phyloP scores from a whole-genome alignment of 2,113 vertebrate species.

The Epinephelus fuscoguttatus region DNA sequence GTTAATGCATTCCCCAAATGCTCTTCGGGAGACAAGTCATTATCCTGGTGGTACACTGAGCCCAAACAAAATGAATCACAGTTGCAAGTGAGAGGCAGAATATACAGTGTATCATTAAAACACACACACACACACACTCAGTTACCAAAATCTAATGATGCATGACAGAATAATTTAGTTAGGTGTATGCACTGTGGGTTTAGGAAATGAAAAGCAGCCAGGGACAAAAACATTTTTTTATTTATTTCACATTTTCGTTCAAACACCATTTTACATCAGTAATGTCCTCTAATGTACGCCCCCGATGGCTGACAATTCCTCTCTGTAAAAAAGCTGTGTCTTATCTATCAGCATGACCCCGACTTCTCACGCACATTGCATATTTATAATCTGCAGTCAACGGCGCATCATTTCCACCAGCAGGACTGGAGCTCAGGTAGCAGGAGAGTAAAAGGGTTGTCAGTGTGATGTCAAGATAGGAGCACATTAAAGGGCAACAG shows the following conservation, averaged over 20 bases:
- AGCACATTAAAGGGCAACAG: conserved; percentile 42
- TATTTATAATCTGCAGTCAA: conserved; percentile 28
- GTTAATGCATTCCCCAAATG: conserved; percentile 35
- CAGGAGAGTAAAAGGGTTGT: conserved; percentile 16
- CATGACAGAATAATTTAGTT: conserved; percentile 48
- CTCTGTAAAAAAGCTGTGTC: not conserved
- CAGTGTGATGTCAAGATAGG: conserved; percentile 30
- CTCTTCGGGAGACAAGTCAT: conserved; percentile 47
- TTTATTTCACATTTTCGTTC: not conserved
- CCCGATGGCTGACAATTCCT: conserved; percentile 1
- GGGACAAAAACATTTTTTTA: not conserved
- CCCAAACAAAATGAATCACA: conserved; percentile 51
- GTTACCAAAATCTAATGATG: conserved; percentile 49
- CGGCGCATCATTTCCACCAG: conserved; percentile 17
- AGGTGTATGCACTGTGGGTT: conserved; percentile 15
- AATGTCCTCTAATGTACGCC: conserved; percentile 6
- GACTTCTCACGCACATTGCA: not conserved
- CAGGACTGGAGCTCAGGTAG: conserved; percentile 28
- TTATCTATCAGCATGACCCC: conserved; percentile 18
- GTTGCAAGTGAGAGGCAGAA: conserved; percentile 44
- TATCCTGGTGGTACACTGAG: conserved; percentile 28
- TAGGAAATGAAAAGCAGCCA: conserved; percentile 29
- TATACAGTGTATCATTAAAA: not conserved
- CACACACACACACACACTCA: conserved; percentile 11
- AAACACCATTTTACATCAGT: conserved; percentile 20